A percentile compares a stretch with the other conserved stretches of the same genome.
Conservation (phyloP, 1,140 invertebrate species). For the Pseudomyrmex dendroicus region DNA sequence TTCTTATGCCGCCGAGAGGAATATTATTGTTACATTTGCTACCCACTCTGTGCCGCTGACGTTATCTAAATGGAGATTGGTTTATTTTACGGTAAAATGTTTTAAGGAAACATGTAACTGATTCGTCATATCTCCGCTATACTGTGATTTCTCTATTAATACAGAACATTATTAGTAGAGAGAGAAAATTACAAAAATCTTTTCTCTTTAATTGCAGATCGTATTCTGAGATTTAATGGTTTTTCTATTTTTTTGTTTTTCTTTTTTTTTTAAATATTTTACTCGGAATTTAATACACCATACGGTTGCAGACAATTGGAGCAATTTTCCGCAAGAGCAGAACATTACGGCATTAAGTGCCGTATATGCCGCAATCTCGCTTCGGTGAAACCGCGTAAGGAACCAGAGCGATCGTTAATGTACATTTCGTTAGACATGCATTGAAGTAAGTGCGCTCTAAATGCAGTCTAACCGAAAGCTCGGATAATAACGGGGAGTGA, state of each 20-base stretch:
- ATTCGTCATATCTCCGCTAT: background rate
- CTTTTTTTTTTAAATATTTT: background rate
- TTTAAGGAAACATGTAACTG: conserved; percentile 4
- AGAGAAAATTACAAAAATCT: background rate
- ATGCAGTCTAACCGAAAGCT: conserved; percentile 13
- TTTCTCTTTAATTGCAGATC: background rate
- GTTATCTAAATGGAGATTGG: background rate
- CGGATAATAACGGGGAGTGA: conserved; percentile 6
- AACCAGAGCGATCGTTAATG: conserved; percentile 37
- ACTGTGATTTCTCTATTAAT: background rate
- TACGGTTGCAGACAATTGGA: background rate
- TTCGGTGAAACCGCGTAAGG: conserved; percentile 54
- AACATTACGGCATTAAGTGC: conserved; percentile 33
- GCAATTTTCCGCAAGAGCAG: conserved; percentile 53
- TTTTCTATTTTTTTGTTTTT: background rate
- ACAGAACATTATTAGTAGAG: background rate
- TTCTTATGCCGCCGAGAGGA: conserved; percentile 14
- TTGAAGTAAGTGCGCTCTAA: conserved; percentile 28
- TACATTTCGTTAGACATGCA: conserved; percentile 42
- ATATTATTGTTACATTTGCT: conserved; percentile 50
- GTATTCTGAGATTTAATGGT: background rate
- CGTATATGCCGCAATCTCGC: conserved; percentile 54
- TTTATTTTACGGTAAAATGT: conserved; percentile 19
- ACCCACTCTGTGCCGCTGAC: background rate
- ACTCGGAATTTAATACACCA: conserved; percentile 22